Evolutionary conservation across 2,113 vertebrate species (phyloP).

Genomic region (Xiphophorus hellerii): DNA sequence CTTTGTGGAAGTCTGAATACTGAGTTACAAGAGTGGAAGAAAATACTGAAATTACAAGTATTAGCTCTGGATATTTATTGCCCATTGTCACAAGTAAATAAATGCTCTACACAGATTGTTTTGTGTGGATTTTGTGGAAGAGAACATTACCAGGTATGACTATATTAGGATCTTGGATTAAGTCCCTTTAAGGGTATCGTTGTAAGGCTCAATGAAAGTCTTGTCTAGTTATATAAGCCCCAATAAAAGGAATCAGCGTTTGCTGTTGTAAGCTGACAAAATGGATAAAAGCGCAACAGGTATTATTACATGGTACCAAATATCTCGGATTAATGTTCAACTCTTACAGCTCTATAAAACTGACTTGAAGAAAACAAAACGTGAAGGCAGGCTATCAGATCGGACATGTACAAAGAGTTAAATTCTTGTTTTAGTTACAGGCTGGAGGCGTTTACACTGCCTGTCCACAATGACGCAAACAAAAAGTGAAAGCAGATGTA

Average conservation of each 20-base stretch:
- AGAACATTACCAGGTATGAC: too few species aligned
- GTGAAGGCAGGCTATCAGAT: conserved; percentile 19
- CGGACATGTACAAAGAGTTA: conserved; percentile 3
- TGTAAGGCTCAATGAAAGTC: background rate
- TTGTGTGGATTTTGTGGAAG: too few species aligned
- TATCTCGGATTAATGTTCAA: conserved; percentile 25
- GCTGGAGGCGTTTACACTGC: conserved; percentile 30
- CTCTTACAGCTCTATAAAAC: conserved; percentile 37
- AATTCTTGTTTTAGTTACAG: conserved; percentile 30
- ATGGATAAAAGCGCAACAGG: too few species aligned
- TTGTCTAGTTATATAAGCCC: background rate
- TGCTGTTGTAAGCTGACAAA: too few species aligned
- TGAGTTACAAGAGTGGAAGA: background rate
- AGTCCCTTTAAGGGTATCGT: background rate
- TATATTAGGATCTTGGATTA: background rate
- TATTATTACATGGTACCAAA: background rate
- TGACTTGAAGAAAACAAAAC: conserved; percentile 39
- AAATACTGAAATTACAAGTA: background rate
- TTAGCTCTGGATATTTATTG: background rate
- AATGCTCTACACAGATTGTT: too few species aligned
- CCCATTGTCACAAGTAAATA: too few species aligned
- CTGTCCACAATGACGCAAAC: conserved; percentile 48
- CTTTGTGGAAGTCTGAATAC: background rate
- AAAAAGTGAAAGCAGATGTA: conserved; percentile 36
- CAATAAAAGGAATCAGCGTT: background rate